Evolutionary conservation across 2,888 invertebrate species (phyloP).

Genomic region (Frankliniella fusca): DNA sequence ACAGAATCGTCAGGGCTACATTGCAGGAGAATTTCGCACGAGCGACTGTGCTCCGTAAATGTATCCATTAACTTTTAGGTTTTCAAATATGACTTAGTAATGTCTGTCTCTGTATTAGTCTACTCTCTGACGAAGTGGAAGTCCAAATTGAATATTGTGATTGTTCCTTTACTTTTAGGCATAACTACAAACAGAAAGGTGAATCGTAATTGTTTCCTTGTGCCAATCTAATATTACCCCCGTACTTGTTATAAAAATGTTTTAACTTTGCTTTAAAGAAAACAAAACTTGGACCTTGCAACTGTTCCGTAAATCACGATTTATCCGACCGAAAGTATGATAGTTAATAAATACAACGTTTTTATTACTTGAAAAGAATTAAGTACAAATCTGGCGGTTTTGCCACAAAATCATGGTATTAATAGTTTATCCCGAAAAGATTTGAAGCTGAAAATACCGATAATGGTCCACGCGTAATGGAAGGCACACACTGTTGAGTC

Average conservation of each 20-base stretch:
- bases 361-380: background rate
- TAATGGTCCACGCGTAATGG: background rate
- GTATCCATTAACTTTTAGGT: conserved; percentile 23
- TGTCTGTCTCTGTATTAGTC: background rate
- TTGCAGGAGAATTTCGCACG: background rate
- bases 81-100: conserved; percentile 19
- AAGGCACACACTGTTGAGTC: background rate
- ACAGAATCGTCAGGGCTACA: background rate
- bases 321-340: too few relatives aligned
- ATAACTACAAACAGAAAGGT: background rate
- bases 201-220: conserved; percentile 13
- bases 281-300: too few relatives aligned
- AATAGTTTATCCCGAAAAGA: background rate
- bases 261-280: background rate
- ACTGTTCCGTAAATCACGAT: too few relatives aligned
- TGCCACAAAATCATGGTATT: background rate
- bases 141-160: conserved; percentile 3
- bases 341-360: background rate
- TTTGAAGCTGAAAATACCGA: background rate
- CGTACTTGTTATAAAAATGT: background rate
- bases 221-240: conserved; percentile 9
- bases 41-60: conserved; percentile 22
- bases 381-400: background rate
- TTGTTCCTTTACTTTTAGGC: conserved; percentile 20
- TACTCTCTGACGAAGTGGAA: conserved; percentile 12